Percentiles rank a stretch among this genome's conserved stretches.
phyloP scores from a whole-genome alignment of 2,113 vertebrate genomes.

The Choloepus hoffmanni region DNA sequence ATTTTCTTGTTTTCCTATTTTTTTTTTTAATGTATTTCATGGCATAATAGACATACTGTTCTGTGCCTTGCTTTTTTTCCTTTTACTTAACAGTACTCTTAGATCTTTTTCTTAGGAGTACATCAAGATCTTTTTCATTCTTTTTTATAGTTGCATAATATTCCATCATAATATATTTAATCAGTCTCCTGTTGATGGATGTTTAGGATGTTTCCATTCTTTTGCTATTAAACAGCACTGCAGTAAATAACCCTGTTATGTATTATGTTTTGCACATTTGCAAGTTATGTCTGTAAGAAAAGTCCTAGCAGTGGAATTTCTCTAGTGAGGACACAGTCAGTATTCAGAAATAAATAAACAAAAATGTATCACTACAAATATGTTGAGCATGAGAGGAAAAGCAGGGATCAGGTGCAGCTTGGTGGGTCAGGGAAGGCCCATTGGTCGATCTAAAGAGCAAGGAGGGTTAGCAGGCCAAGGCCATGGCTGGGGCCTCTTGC shows the following conservation, averaged over 20 bases:
- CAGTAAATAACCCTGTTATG: background rate
- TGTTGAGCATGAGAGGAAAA: background rate
- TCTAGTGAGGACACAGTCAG: background rate
- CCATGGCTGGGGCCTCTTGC: background rate
- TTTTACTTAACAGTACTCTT: background rate
- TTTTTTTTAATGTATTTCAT: background rate
- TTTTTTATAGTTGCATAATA: background rate
- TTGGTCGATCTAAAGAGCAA: background rate
- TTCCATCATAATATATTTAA: constrained; percentile 1
- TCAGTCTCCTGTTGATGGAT: background rate
- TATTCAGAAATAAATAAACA: background rate
- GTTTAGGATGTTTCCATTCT: background rate
- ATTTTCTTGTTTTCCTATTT: background rate
- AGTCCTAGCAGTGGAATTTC: background rate
- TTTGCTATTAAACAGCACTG: background rate
- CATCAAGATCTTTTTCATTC: background rate
- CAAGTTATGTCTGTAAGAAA: constrained; percentile 18
- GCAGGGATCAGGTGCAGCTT: background rate
- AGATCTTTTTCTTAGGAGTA: background rate
- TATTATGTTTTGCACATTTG: background rate
- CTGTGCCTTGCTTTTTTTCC: background rate
- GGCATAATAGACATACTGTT: background rate
- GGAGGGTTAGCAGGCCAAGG: background rate
- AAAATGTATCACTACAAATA: background rate
- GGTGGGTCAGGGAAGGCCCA: background rate